Conservation (phyloP, 2,888 invertebrate genomes). For the Cheilosia variabilis region DNA sequence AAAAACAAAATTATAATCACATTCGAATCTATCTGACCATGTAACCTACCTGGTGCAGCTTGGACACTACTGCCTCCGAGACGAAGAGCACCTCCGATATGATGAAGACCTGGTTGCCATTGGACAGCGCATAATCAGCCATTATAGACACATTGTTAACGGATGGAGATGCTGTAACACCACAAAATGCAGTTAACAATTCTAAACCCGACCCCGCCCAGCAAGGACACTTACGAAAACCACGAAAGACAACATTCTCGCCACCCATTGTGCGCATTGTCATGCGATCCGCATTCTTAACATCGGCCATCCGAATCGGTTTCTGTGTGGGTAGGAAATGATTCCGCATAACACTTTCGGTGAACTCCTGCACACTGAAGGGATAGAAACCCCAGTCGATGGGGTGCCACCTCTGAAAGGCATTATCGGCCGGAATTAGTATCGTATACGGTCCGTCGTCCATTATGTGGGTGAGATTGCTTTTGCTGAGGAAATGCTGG, state of each 20-base stretch:
- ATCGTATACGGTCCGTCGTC: constrained; percentile 86
- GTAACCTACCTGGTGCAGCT: constrained; percentile 85
- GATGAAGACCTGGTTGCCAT: constrained; percentile 87
- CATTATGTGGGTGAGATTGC: constrained; percentile 86
- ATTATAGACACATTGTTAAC: constrained; percentile 86
- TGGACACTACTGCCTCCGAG: constrained; percentile 86
- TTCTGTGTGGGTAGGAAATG: constrained; percentile 86
- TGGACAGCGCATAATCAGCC: constrained; percentile 86
- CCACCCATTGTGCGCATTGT: constrained; percentile 86
- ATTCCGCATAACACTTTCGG: constrained; percentile 86
- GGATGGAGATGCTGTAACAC: constrained; percentile 84
- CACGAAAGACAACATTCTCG: constrained; percentile 85
- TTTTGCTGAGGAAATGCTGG: constrained; percentile 86
- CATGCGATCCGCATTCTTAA: constrained; percentile 85
- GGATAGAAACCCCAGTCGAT: constrained; percentile 89
- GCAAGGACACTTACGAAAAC: constrained; percentile 84
- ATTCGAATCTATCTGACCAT: not conserved
- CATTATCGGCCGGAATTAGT: constrained; percentile 87
- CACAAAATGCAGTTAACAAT: constrained; percentile 14
- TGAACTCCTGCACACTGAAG: constrained; percentile 87
- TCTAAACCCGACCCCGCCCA: constrained; percentile 1
- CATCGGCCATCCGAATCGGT: constrained; percentile 85
- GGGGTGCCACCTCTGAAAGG: constrained; percentile 88
- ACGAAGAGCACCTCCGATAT: constrained; percentile 87
- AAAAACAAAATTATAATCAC: not conserved